Evolutionary conservation across 2,888 invertebrate species (phyloP), one percentile per base, ranked within the genome.

Genomic region (Caenorhabditis angaria): DNA sequence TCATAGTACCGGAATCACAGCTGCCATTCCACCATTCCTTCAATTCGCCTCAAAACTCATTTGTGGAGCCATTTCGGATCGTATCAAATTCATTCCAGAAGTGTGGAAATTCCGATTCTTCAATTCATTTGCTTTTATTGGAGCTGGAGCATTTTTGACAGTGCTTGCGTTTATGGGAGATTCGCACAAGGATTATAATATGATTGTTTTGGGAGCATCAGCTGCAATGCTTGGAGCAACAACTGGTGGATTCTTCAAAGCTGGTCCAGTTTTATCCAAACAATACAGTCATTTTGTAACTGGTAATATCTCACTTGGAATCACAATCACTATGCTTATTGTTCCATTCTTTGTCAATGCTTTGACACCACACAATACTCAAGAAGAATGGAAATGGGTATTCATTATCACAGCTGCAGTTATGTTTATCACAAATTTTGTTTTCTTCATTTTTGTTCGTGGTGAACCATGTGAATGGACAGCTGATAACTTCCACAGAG

Each of bases 261-360:
- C 85, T 27, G 85, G 81, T 5, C 85, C 85, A 8, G 77, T 84
- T 20, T 68, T 85, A 48, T 79, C 82, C 25, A 85, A 85, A 61
- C 85, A 85, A 63, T 85, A 83, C 80, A 76, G 82, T 71, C 85
- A 85, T 53, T 84, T 86, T 54, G 86, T 86, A 25, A 86, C 86
- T 12, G 86, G 86, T 35, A 85, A 85, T 59, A 80, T 86, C 63
- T 85, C 85, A 18, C 70, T 87, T 20, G 84, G 85, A 63, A 70
- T 84, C 70, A 84, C 84, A 22, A 74, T 80, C 53, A 84, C 82
- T 25, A 84, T 84, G 84, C 68, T 84, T 28, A 61, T 83, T 41
- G 75, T 84, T 35, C 84, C 84, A n/a, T 73, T 84, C 65, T 62
- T 83, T 50, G 83, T 84, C 63, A 83, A 83, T 51, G 66, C 73